A percentile compares a stretch with the other conserved stretches of the same genome.
Evolutionary conservation across 2,113 vertebrate species (phyloP).

Genomic region (Ploceus nigricollis): DNA sequence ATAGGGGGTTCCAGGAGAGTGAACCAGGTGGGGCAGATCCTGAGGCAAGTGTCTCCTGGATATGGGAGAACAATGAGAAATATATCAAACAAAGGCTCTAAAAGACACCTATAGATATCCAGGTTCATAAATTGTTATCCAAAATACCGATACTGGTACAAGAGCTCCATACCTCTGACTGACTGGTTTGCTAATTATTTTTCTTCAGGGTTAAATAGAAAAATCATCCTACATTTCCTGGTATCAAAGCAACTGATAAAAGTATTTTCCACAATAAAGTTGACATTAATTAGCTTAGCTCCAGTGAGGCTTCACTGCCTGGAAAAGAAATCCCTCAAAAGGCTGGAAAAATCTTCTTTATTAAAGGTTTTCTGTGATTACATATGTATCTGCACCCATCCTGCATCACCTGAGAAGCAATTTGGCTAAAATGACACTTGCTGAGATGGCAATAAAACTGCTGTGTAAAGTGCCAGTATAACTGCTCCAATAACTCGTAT

Average conservation of each 20-base stretch:
- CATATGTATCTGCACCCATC: not conserved
- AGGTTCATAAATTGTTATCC: not conserved
- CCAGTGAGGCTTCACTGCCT: not conserved
- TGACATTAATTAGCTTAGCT: conserved; percentile 11
- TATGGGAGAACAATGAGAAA: not conserved
- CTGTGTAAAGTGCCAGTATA: not conserved
- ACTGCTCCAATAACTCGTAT: not conserved
- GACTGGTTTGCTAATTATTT: not conserved
- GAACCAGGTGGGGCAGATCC: rapidly evolving
- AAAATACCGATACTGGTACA: not conserved
- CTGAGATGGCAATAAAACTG: not conserved
- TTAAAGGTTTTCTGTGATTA: not conserved
- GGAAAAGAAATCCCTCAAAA: not conserved
- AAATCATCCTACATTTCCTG: not conserved
- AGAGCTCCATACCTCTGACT: not conserved
- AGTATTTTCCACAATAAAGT: conserved; percentile 4
- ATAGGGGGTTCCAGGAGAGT: not conserved
- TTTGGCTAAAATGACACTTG: not conserved
- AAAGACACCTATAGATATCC: not conserved
- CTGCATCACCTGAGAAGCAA: not conserved
- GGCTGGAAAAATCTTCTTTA: not conserved
- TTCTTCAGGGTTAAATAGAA: not conserved
- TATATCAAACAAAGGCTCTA: not conserved
- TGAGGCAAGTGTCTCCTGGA: not conserved
- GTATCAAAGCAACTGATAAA: conserved; percentile 9